A percentile compares a stretch with the other conserved stretches of the same genome.
Evolutionary conservation across 2,888 invertebrate species (phyloP).

Genomic region (Rhopalosiphum nymphaeae): DNA sequence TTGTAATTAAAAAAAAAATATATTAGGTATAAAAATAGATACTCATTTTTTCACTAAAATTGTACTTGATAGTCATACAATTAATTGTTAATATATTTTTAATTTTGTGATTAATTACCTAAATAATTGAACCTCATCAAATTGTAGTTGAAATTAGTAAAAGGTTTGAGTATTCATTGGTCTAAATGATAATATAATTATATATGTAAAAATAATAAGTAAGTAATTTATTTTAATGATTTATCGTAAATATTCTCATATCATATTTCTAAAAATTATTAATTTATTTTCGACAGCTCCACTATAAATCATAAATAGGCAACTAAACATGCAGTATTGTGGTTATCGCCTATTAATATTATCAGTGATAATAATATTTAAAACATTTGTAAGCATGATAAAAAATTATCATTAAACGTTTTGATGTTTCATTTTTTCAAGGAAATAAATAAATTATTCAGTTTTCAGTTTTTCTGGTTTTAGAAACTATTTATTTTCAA

Average conservation of each 20-base stretch:
- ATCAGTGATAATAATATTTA: not conserved
- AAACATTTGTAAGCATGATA: not conserved
- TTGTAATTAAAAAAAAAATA: too few species aligned
- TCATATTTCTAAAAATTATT: not conserved
- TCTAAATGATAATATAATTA: too few species aligned
- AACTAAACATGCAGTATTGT: not conserved
- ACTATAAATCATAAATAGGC: not conserved
- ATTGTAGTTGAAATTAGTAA: too few species aligned
- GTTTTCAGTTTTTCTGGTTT: not conserved
- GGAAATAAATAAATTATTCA: not conserved
- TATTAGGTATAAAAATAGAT: not conserved
- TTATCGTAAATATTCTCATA: not conserved
- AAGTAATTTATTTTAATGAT: not conserved
- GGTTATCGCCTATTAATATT: not conserved
- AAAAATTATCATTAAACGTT: not conserved
- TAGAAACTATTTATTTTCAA: not conserved
- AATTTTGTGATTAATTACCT: not conserved
- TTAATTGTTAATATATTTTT: not conserved
- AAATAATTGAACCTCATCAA: not conserved
- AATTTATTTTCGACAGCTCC: not conserved
- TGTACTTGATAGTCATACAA: not conserved
- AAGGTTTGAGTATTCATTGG: too few species aligned
- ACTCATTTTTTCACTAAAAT: not conserved
- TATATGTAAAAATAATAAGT: too few species aligned
- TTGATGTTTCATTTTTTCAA: not conserved